Evolutionary conservation across 2,888 invertebrate genomes (phyloP).

Genomic region (Amphipyra berbera): DNA sequence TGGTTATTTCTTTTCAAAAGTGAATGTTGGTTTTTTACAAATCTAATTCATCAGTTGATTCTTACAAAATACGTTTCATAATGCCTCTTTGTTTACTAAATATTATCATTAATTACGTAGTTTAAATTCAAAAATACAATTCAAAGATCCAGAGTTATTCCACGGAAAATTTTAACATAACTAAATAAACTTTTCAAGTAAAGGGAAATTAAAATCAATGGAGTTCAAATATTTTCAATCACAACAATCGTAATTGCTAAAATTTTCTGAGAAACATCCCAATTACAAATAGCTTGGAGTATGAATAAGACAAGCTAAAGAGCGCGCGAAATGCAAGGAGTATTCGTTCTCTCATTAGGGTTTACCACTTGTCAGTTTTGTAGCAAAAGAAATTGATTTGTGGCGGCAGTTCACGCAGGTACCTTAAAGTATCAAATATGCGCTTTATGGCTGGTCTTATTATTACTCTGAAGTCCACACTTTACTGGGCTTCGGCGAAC

Average conservation of each 20-base stretch:
- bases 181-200: slow-evolving; percentile 21
- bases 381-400: no score
- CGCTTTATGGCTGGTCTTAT: no score
- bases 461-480: no score
- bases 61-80: no score
- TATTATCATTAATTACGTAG: slow-evolving; percentile 9
- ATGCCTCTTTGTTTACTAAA: no score
- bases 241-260: slow-evolving; percentile 29
- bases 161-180: slow-evolving; percentile 28
- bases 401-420: no score
- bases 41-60: not conserved
- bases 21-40: not conserved
- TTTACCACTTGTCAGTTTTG: no score
- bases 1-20: not conserved
- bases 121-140: slow-evolving; percentile 18
- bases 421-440: no score
- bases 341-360: no score
- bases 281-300: slow-evolving; percentile 28
- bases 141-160: slow-evolving; percentile 25
- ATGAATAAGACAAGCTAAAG: slow-evolving; percentile 17
- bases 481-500: no score
- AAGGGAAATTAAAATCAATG: slow-evolving; percentile 47
- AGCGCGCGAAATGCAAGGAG: no score
- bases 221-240: slow-evolving; percentile 37
- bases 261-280: slow-evolving; percentile 27